Base-by-base conservation (phyloP, 1,140 invertebrate species). In the Paralvinella palmiformis region DNA sequence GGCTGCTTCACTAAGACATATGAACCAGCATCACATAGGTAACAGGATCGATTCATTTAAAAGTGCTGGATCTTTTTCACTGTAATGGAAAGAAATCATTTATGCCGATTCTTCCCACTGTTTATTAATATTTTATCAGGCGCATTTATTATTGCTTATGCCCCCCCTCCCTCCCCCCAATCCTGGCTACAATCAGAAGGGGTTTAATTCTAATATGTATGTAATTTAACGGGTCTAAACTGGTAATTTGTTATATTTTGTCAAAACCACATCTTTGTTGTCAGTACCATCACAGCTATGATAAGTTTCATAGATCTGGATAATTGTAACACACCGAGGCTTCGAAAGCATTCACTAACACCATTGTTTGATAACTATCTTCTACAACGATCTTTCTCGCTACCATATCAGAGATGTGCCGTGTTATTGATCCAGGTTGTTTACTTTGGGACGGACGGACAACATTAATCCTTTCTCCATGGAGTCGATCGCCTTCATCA, bases 391-490 rank as follows among this genome's bases (percentile, higher is more conserved):
- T 41, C 10, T 10, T n/a, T 41, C 37, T 10, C 37, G 10, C 37
- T 41, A 10, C 37, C n/a, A 41, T 10, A 41, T n/a, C 37, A 41
- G 10, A 41, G n/a, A 10, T 10, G n/a, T 41, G 10, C 50, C 22
- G 13, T 7, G 10, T 24, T 7, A 13, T 13, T 17, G 17, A 3
- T 29, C n/a, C 55, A 37, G 58, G n/a, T 31, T 60, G 35, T 60
- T 60, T 27, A n/a, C 17, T n/a, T 36, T 41, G 15, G 58, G 58
- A 17, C 58, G 58, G 4, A 60, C 58, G 32, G 58, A 60, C 37
- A 60, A 60, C 58, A 60, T 60, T n/a, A 60, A 60, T 22, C 58
- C 58, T 6, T 31, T 60, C 20, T 60, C 58, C 3, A 31, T 50
- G 13, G 29, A n/a, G 4, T 60, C 58, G 17, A 36, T 60, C 13